Evolutionary conservation across 2,888 invertebrate species (phyloP), one percentile per base, ranked within the genome.

Genomic region (Ommatoiulus sabulosus): DNA sequence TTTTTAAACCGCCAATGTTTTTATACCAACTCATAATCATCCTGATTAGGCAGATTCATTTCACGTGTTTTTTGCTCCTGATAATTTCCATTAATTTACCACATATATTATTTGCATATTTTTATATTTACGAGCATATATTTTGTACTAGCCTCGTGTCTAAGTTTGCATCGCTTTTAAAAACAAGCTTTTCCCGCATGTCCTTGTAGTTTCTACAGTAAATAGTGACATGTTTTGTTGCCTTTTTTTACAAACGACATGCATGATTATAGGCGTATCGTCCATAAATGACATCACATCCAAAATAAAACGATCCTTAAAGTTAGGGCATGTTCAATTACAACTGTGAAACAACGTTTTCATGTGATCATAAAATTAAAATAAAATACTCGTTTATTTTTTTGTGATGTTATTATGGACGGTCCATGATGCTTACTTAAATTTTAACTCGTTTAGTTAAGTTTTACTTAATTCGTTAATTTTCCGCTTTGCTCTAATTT

Each of bases 41-140:
- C 63, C 63, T n/a, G n/a, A 63, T 63, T 63, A 63, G 63, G 63
- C 63, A 63, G 52, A 63, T 63, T 4, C 17, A n/a, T 63, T 63
- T 63, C 3, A 63, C 63, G 3, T n/a, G 20, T 63, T 63, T 63
- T 63, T n/a, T 5, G 5, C n/a, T 3, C 52, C 15, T 63, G 3
- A 63, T 10, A 17, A 63, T 63, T 63, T 63, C n/a, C 63, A 63
- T 63, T 63, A n/a, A 63, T 63, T 52, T 52, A 15, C 52, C 12
- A 52, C 52, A 15, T 52, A 12, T 52, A 52, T 52, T 12, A 52
- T 52, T 52, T 52, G 52, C 52, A 52, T 52, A 52, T 52, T 52
- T 8, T 15, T 3, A 8, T n/a, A n/a, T n/a, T n/a, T n/a, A n/a
- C n/a, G n/a, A n/a, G 46, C 52, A 52, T 52, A 8, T 52, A 52